These are phyloP conservation scores for Leptatherina wallacei DNA, from an alignment of 2,797 vertebrate species.

Conservation along the genomic window DNA sequence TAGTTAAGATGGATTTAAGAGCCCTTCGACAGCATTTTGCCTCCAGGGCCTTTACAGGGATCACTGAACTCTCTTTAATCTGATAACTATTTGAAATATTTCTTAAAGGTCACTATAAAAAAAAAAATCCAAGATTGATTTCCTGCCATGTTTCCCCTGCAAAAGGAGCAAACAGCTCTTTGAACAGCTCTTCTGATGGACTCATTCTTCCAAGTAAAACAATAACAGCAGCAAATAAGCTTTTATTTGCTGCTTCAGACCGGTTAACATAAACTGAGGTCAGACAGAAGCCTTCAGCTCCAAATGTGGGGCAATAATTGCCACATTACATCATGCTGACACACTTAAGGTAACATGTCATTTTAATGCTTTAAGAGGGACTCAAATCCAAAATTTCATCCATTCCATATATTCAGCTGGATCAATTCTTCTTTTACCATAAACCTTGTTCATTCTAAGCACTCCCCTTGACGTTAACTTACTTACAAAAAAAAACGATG, in stretches of 20 bases:
- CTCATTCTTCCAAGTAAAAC: not conserved
- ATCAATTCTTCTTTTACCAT: not conserved
- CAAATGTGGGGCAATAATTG: conserved; percentile 7
- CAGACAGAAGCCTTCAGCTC: not conserved
- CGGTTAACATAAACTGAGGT: conserved; percentile 8
- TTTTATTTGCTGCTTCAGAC: conserved; percentile 7
- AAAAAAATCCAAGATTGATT: too few species aligned
- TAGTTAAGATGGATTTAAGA: not conserved
- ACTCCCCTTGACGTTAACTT: not conserved
- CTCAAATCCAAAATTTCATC: not conserved
- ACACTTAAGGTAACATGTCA: not conserved
- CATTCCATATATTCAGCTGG: not conserved
- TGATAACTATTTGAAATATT: not conserved
- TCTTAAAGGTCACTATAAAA: too few species aligned
- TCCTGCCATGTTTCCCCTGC: too few species aligned
- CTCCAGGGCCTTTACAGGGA: not conserved
- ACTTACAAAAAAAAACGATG: not conserved
- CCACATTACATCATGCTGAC: conserved; percentile 24
- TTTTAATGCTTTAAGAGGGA: conserved; percentile 2
- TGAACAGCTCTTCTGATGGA: not conserved
- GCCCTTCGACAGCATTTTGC: not conserved
- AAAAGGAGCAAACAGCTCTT: not conserved
- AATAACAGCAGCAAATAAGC: conserved; percentile 3
- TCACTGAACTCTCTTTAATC: not conserved
- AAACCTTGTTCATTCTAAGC: not conserved